Percentiles rank a stretch among this genome's conserved stretches.
Evolutionary conservation across 1,140 invertebrate genomes (phyloP).

Genomic region (Drosophila tani): DNA sequence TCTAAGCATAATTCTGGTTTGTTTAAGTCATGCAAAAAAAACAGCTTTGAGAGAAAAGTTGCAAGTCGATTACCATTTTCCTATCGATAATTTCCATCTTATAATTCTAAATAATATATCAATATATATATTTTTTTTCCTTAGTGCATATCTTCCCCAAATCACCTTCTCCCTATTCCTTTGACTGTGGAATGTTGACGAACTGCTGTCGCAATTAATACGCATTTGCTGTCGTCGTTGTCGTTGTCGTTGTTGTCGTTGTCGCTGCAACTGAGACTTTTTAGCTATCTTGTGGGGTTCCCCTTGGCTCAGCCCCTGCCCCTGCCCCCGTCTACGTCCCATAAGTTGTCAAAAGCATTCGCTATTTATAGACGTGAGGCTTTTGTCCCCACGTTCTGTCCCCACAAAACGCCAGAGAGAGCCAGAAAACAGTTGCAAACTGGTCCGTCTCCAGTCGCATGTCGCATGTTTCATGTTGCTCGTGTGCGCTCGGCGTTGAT

Average conservation of each 20-base stretch:
- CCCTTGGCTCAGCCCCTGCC: not conserved
- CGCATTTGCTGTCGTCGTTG: conserved; percentile 66
- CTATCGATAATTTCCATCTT: too few species aligned
- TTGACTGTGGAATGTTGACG: conserved; percentile 69
- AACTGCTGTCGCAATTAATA: conserved; percentile 82
- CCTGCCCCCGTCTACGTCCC: not conserved
- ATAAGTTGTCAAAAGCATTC: conserved; percentile 33
- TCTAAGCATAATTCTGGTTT: too few species aligned
- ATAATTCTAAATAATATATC: too few species aligned
- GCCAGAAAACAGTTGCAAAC: conserved; percentile 43
- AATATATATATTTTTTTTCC: too few species aligned
- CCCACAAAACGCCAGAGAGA: conserved; percentile 25
- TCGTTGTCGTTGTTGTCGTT: conserved; percentile 51
- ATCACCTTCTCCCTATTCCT: conserved; percentile 4
- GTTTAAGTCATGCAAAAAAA: too few species aligned
- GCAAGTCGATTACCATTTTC: too few species aligned
- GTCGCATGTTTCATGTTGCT: conserved; percentile 31
- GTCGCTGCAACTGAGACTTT: conserved; percentile 69
- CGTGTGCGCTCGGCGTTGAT: conserved; percentile 2
- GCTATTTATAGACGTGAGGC: conserved; percentile 67
- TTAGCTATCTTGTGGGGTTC: conserved; percentile 16
- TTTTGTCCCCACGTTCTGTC: conserved; percentile 66
- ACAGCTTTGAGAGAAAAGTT: too few species aligned
- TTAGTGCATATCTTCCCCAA: not conserved
- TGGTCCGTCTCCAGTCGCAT: conserved; percentile 21